A percentile compares a stretch with the other conserved stretches of the same genome.
These are phyloP conservation scores for Tiaroga cobitis DNA, from an alignment of 2,797 vertebrate species.

Conservation along the genomic window DNA sequence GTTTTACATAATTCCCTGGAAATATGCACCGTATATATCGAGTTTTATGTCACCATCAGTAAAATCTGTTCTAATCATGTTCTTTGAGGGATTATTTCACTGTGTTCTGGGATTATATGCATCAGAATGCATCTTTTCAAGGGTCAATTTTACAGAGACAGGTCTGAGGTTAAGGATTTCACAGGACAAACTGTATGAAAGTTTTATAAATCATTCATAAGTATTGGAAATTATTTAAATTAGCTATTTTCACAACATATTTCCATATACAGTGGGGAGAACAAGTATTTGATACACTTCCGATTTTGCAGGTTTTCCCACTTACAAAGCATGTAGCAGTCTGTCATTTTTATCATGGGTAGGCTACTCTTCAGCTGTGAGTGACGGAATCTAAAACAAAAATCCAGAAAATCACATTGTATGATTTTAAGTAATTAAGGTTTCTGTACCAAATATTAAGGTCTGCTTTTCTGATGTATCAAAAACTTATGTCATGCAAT, in stretches of 20 bases:
- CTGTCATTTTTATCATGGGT: too few relatives aligned
- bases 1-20: slow-evolving; percentile 23
- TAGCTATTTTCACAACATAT: background rate
- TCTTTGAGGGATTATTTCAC: slow-evolving; percentile 28
- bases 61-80: slow-evolving; percentile 45
- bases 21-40: background rate
- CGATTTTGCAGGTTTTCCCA: too few relatives aligned
- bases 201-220: background rate
- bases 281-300: too few relatives aligned
- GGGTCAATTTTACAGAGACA: background rate
- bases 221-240: background rate
- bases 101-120: slow-evolving; percentile 25
- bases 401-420: too few relatives aligned
- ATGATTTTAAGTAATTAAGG: too few relatives aligned
- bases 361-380: too few relatives aligned
- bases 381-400: too few relatives aligned
- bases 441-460: too few relatives aligned
- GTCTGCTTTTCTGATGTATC: too few relatives aligned
- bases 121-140: background rate
- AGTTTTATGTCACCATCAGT: slow-evolving; percentile 35
- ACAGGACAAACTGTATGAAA: background rate
- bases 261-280: background rate
- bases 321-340: too few relatives aligned
- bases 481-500: too few relatives aligned
- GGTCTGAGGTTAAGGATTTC: background rate